These are phyloP conservation scores for Corythoichthys haematopterus DNA, from an alignment of 2,113 vertebrate species.

Conservation along the genomic window DNA sequence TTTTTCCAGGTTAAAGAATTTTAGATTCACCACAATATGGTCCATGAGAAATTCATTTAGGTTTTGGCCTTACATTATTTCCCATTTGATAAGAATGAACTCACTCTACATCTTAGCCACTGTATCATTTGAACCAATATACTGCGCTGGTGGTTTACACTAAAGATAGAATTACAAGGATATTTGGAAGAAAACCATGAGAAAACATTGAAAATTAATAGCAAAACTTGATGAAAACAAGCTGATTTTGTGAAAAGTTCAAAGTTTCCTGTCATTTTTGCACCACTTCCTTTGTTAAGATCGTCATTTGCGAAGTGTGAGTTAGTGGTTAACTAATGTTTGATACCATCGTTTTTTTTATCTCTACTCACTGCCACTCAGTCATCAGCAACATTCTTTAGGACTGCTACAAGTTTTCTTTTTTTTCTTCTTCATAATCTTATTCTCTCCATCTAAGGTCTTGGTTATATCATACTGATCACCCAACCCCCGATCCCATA, in stretches of 20 bases:
- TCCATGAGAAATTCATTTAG: too few relatives aligned
- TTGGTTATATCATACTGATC: conserved; percentile 15
- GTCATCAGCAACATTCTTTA: conserved; percentile 13
- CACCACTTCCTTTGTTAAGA: neutral
- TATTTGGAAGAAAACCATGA: neutral
- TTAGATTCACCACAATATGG: neutral
- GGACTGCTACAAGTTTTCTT: neutral
- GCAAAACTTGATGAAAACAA: neutral
- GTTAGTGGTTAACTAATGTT: neutral
- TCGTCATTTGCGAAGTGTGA: neutral
- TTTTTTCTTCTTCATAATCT: neutral
- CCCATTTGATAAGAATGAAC: too few relatives aligned
- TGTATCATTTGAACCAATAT: too few relatives aligned
- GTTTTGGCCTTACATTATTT: too few relatives aligned
- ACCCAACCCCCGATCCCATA: neutral
- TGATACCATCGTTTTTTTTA: conserved; percentile 26
- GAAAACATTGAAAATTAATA: too few relatives aligned
- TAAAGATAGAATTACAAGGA: neutral
- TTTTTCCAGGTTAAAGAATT: neutral
- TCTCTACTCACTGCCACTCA: conserved; percentile 6
- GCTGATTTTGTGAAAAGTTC: neutral
- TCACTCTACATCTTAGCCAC: too few relatives aligned
- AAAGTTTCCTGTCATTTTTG: neutral
- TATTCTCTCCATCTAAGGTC: conserved; percentile 23
- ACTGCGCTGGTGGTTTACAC: too few relatives aligned